Base-by-base conservation (phyloP, 2,888 invertebrate species). In the Mythimna albipuncta region DNA sequence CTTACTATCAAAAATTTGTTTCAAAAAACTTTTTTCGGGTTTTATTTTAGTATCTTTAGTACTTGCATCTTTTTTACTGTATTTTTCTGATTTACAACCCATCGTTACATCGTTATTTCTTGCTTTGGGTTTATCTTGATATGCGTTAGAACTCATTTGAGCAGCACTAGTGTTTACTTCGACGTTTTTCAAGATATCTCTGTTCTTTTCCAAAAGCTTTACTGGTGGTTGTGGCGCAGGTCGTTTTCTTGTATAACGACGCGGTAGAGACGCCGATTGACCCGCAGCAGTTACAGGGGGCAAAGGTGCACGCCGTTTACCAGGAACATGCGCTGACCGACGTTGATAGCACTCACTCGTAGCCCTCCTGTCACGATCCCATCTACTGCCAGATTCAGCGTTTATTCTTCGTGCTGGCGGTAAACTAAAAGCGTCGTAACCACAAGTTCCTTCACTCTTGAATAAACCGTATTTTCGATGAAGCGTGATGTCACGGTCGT, bases 281-380 rank as follows among this genome's bases (percentile, higher is more conserved):
- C 96, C 95, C 2, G 84, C 84, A 62, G 78, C 67, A 32, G 85
- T 91, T 87, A 87, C 87, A 0, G 98, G 98, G 7, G 98, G 98
- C 81, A 96, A 97, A 0, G 98, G 98, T 0, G 98, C 98, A 88
- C 97, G 97, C 65, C 98, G 93, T 91, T 98, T 98, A 38, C 98
- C 98, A 82, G 98, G 98, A 0, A 98, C 98, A 94, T 98, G 97
- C 6, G 97, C 97, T 13, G 97, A 96, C 81, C 97, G 97, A 63
- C 97, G 96, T 76, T 96, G 97, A 82, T 96, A 96, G 38, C 97
- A 96, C 92, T 97, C 97, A 88, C 97, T 97, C n/a, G 96, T 96
- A 35, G 97, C 97, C 85, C 97, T 94, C 59, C 97, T 93, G 52
- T 95, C 95, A 65, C 95, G 92, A 44, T 91, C 89, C 81, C 80